These are phyloP conservation scores for Phyllotreta striolata DNA, from an alignment of 2,888 invertebrate genomes.

Conservation along the genomic window DNA sequence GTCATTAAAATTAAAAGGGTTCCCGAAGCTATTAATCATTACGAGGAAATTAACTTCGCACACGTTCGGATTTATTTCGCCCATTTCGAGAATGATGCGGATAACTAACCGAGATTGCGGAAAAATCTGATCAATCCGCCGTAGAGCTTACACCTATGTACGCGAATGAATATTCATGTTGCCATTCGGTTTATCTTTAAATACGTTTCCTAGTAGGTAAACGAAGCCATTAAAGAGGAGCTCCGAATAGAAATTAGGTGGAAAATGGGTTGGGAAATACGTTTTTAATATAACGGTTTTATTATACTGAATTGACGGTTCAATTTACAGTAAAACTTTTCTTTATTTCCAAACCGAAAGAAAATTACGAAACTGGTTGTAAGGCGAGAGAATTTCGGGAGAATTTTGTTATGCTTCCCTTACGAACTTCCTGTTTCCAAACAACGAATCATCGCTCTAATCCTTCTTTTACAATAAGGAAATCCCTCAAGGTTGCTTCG, in stretches of 20 bases:
- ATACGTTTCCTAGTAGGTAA: too few species aligned
- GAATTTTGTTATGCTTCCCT: constrained; percentile 4
- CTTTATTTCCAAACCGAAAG: constrained; percentile 6
- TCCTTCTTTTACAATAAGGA: constrained; percentile 23
- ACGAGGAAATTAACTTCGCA: constrained; percentile 31
- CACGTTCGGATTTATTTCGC: constrained; percentile 29
- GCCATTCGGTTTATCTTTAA: too few species aligned
- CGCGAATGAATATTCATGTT: too few species aligned
- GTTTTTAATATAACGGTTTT: not conserved
- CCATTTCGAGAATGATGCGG: not conserved
- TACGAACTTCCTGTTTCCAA: constrained; percentile 20
- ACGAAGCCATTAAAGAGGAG: too few species aligned
- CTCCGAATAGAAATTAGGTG: too few species aligned
- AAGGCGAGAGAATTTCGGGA: constrained; percentile 2
- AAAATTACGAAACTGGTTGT: constrained; percentile 7
- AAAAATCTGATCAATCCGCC: not conserved
- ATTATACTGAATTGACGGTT: constrained; percentile 7
- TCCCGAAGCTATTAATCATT: constrained; percentile 30
- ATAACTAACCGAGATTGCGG: not conserved
- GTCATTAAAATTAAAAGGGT: constrained; percentile 32
- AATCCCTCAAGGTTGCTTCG: constrained; percentile 16
- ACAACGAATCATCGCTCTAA: constrained; percentile 20
- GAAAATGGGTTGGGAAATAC: too few species aligned
- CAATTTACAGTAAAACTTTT: constrained; percentile 14
- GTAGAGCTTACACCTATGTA: too few species aligned